Evolutionary conservation across 2,113 vertebrate species (phyloP).

Genomic region (Mola mola): DNA sequence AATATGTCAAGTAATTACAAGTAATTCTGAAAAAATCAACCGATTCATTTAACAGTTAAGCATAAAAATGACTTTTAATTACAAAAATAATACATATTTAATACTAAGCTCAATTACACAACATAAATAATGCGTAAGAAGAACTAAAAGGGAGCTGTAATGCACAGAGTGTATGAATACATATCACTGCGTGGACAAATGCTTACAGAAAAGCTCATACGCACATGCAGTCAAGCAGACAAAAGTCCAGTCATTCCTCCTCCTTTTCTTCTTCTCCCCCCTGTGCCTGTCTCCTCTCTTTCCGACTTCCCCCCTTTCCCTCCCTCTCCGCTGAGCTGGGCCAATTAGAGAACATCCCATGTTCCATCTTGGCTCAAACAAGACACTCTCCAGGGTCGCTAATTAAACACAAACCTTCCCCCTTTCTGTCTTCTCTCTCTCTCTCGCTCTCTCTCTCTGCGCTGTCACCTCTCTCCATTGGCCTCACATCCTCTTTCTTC

Average conservation of each 20-base stretch:
- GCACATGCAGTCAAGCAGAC: constrained; percentile 32
- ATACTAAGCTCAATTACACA: no score
- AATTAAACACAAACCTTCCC: constrained; percentile 79
- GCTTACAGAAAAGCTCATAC: constrained; percentile 21
- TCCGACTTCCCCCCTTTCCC: constrained; percentile 22
- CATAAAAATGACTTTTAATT: no score
- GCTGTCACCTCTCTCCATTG: constrained; percentile 66
- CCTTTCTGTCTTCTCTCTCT: constrained; percentile 39
- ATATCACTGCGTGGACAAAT: constrained; percentile 21
- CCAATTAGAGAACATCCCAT: constrained; percentile 82
- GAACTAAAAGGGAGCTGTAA: no score
- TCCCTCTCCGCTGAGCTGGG: constrained; percentile 56
- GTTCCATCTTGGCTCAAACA: constrained; percentile 72
- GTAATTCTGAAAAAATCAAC: no score
- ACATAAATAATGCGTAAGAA: no score
- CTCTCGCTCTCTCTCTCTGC: constrained; percentile 24
- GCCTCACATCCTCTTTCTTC: constrained; percentile 23
- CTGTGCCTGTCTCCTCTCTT: constrained; percentile 17
- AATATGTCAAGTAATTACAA: no score
- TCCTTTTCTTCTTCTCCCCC: constrained; percentile 21
- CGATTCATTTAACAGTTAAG: no score
- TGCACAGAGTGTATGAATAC: no score
- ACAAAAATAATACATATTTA: no score
- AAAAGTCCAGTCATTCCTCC: constrained; percentile 52
- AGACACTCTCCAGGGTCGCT: constrained; percentile 76